Evolutionary conservation across 1,140 invertebrate species (phyloP).

Genomic region (Xylocopa sonorina): DNA sequence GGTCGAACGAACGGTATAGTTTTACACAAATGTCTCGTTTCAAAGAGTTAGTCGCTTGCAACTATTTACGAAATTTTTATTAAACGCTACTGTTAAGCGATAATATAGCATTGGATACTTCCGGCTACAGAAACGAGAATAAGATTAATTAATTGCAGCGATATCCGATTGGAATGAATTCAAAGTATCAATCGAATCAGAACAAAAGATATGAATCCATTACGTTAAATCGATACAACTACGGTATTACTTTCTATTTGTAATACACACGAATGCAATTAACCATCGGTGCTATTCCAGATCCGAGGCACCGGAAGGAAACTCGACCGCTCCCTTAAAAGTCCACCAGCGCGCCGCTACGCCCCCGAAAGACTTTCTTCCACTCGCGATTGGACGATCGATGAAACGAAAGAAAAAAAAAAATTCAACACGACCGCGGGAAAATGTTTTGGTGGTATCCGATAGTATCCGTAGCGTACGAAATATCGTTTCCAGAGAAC

Average conservation of each 20-base stretch:
- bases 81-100: neutral
- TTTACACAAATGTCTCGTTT: neutral
- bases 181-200: no score
- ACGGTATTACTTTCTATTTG: neutral
- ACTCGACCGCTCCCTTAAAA: constrained; percentile 20
- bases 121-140: neutral
- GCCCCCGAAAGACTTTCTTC: neutral
- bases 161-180: neutral
- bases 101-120: neutral
- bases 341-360: neutral
- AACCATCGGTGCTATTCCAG: constrained; percentile 36
- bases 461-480: constrained; percentile 22
- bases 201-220: neutral
- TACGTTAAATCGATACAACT: neutral
- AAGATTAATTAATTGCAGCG: neutral
- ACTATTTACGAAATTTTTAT: no score
- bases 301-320: constrained; percentile 22
- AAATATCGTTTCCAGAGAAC: constrained; percentile 24
- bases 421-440: no score
- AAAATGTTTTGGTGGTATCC: neutral
- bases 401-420: no score
- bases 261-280: neutral
- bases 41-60: neutral
- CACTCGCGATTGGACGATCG: no score
- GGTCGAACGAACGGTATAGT: neutral